A percentile compares a stretch with the other conserved stretches of the same genome.
phyloP scores from a whole-genome alignment of 2,113 vertebrate species.

The Anguilla japonica region DNA sequence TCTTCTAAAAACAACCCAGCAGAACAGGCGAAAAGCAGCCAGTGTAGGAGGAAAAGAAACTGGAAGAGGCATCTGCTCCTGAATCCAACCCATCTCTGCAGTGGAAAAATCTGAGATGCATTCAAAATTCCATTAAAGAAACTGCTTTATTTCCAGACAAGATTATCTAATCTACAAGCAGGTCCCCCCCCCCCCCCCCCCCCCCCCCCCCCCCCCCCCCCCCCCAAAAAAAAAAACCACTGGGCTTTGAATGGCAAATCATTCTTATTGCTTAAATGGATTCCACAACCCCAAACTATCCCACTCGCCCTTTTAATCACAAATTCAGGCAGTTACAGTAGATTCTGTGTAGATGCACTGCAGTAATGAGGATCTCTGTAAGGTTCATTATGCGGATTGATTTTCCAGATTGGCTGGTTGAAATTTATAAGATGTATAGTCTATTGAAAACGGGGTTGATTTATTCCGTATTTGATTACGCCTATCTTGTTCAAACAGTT shows the following conservation, averaged over 20 bases:
- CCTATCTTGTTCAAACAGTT: background rate
- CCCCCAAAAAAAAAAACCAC: background rate
- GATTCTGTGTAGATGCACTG: background rate
- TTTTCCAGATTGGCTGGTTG: background rate
- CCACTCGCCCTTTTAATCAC: background rate
- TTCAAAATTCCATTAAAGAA: background rate
- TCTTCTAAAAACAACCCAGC: background rate
- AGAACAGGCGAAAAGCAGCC: background rate
- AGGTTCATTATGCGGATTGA: background rate
- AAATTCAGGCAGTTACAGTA: background rate
- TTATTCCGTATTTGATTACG: background rate
- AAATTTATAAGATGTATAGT: background rate
- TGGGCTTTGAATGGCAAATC: slow-evolving; percentile 1
- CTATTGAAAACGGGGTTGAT: background rate
- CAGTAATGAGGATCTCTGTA: background rate
- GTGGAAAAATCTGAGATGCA: background rate
- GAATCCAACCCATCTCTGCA: background rate
- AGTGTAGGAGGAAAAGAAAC: background rate
- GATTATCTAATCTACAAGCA: background rate
- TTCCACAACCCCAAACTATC: too few species aligned
- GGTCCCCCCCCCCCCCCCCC: background rate
- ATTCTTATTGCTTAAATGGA: background rate
- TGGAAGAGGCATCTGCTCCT: background rate
- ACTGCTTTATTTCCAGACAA: background rate
- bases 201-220: background rate